These are phyloP conservation scores for Boulengeromyrus knoepffleri DNA, from an alignment of 2,113 vertebrate species.

Conservation along the genomic window DNA sequence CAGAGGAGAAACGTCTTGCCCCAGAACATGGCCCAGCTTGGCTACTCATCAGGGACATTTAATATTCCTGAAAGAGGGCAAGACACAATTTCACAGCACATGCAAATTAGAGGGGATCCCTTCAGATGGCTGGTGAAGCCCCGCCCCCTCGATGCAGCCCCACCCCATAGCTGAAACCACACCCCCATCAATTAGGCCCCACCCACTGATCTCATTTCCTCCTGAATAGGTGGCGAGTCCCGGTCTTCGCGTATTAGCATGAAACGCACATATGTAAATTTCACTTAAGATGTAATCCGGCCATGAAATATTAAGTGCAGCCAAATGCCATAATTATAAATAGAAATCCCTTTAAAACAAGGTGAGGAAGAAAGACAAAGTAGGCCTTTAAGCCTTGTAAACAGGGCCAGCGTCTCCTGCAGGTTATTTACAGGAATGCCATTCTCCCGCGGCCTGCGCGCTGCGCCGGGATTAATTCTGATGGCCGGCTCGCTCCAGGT, in stretches of 20 bases:
- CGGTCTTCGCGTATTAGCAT: not conserved
- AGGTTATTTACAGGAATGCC: constrained; percentile 19
- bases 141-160: not conserved
- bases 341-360: constrained; percentile 11
- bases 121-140: not conserved
- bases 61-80: constrained; percentile 43
- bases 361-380: constrained; percentile 20
- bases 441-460: not conserved
- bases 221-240: not conserved
- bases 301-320: constrained; percentile 21
- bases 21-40: constrained; percentile 54
- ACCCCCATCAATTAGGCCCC: not conserved
- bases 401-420: constrained; percentile 1
- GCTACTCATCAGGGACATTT: constrained; percentile 62
- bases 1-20: constrained; percentile 48
- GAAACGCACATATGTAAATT: constrained; percentile 19
- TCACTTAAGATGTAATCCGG: constrained; percentile 22
- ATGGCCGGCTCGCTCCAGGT: constrained; percentile 16
- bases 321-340: constrained; percentile 30
- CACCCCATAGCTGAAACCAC: not conserved
- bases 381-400: constrained; percentile 32
- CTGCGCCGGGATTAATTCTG: constrained; percentile 31
- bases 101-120: not conserved
- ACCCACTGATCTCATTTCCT: not conserved
- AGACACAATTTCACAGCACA: not conserved